Evolutionary conservation across 2,113 vertebrate genomes (phyloP).

Genomic region (Clarias batrachus): DNA sequence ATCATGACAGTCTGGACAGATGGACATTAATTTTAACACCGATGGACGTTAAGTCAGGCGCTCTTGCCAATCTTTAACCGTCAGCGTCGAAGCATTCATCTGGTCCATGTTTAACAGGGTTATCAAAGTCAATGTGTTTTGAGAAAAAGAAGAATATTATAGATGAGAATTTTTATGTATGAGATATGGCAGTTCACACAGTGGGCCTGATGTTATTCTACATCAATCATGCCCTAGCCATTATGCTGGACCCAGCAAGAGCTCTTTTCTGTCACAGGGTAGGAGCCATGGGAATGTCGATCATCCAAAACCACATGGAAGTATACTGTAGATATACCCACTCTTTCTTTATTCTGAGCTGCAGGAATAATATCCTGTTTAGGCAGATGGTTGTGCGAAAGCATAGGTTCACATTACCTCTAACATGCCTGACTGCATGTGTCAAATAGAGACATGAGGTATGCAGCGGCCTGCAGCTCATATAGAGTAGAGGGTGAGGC

Average conservation of each 20-base stretch:
- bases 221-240: constrained; percentile 44
- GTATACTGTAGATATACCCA: neutral
- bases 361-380: neutral
- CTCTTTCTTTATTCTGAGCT: constrained; percentile 8
- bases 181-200: constrained; percentile 26
- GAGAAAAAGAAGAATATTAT: neutral
- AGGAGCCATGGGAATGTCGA: constrained; percentile 21
- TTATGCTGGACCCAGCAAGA: constrained; percentile 22
- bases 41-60: neutral
- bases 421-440: constrained; percentile 29
- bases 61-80: neutral
- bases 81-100: neutral
- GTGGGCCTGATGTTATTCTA: constrained; percentile 27
- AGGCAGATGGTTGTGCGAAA: constrained; percentile 19
- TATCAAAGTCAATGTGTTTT: neutral
- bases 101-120: neutral
- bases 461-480: neutral
- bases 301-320: constrained; percentile 19
- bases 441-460: constrained; percentile 34
- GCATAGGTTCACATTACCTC: constrained; percentile 16
- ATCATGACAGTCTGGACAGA: neutral
- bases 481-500: neutral
- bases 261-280: constrained; percentile 18
- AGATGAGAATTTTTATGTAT: constrained; percentile 26
- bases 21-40: neutral